Evolutionary conservation across 2,113 vertebrate genomes (phyloP), one percentile per base, ranked within the genome.

Genomic region (Rhegmatorhina hoffmannsi): DNA sequence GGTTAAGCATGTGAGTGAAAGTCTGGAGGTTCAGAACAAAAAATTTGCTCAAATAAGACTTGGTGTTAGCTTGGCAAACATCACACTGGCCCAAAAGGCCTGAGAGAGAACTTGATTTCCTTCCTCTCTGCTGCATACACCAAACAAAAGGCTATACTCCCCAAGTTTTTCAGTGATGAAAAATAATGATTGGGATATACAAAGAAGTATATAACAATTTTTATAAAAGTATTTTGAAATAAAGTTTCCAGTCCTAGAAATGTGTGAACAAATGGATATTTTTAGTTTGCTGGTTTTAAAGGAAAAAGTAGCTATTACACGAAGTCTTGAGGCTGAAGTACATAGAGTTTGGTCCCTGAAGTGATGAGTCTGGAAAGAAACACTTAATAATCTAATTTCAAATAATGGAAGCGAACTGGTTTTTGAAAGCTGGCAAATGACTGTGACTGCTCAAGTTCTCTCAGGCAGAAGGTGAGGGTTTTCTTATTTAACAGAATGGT

Each of bases 401-500:
- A 46, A 46, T 86, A 77, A 91, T 18, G 11, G 34, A 88, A 86
- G 9, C 33, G 8, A 91, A 68, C 44, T 70, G 56, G 4, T 83
- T 87, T 85, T 63, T 91, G 63, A 69, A 90, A 85, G 75, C 28
- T 95, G 67, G 43, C 29, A 93, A 84, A 91, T 83, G 63, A 38
- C 60, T 66, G 49, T 62, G 66, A 56, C 66, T 79, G 33, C 62
- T 93, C 72, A 80, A 13, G 88, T 93, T 90, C 72, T 86, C 63
- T 88, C 43, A 62, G 75, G 50, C n/a, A 81, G 82, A 86, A 38
- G 46, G 67, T 76, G 19, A 93, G 36, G 50, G 50, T n/a, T 83
- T 93, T 89, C 73, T 85, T 73, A 80, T 93, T 94, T 93, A 80
- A 94, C 59, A 86, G 55, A 84, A 50, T 46, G 70, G 50, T 81